Conservation (phyloP, 2,888 invertebrate species). For the Glomeris marginata region DNA sequence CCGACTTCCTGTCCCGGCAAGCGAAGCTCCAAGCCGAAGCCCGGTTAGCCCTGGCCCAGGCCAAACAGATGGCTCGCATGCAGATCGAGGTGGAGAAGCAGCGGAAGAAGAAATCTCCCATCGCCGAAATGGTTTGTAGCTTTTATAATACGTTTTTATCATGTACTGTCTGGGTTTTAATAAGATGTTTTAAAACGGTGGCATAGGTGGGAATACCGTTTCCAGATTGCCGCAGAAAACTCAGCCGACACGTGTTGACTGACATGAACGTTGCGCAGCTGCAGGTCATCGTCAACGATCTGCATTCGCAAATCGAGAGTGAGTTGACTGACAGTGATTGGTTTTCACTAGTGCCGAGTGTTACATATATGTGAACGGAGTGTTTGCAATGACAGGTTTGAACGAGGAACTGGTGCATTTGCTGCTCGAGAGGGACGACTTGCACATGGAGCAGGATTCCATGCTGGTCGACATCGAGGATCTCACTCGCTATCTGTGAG, state of each 20-base stretch:
- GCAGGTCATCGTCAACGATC: constrained; percentile 85
- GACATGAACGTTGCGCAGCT: constrained; percentile 89
- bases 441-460: constrained; percentile 96
- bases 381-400: constrained; percentile 37
- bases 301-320: constrained; percentile 82
- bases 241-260: constrained; percentile 63
- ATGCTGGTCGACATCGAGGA: constrained; percentile 96
- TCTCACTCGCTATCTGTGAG: constrained; percentile 75
- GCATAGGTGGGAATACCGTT: constrained; percentile 66
- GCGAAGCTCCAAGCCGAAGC: constrained; percentile 74
- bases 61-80: constrained; percentile 79
- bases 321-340: constrained; percentile 19
- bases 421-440: constrained; percentile 80
- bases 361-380: background rate
- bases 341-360: background rate
- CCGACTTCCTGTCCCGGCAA: constrained; percentile 65
- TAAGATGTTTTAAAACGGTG: constrained; percentile 32
- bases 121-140: constrained; percentile 58
- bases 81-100: constrained; percentile 49
- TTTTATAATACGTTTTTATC: constrained; percentile 8
- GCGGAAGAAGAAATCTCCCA: constrained; percentile 46
- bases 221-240: constrained; percentile 63
- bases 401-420: constrained; percentile 81
- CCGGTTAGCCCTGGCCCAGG: constrained; percentile 69
- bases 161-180: background rate